These are phyloP conservation scores for Cyclura pinguis DNA, from an alignment of 2,797 vertebrate genomes.

Conservation along the genomic window DNA sequence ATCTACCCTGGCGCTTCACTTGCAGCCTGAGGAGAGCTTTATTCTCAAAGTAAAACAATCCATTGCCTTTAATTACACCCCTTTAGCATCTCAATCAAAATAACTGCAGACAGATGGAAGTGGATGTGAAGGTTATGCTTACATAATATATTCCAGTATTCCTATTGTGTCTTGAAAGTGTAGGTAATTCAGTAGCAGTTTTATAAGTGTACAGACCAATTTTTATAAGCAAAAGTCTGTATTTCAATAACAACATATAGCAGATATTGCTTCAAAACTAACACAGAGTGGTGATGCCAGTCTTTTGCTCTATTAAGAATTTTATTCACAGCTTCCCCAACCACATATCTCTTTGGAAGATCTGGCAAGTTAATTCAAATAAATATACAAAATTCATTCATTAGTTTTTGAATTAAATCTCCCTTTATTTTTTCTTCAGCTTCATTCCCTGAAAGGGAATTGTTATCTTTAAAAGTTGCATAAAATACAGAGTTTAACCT, in stretches of 20 bases:
- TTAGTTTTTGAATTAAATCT: not conserved
- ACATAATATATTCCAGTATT: slow-evolving; percentile 23
- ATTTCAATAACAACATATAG: not conserved
- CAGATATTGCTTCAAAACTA: rapidly evolving
- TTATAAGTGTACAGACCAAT: not conserved
- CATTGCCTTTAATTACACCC: slow-evolving; percentile 57
- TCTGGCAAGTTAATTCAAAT: not conserved
- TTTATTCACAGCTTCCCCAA: not conserved
- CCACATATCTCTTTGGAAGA: too few relatives aligned
- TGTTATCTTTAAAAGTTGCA: too few relatives aligned
- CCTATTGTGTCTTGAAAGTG: slow-evolving; percentile 29
- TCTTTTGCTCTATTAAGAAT: not conserved
- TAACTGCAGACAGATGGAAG: slow-evolving; percentile 43
- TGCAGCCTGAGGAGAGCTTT: slow-evolving; percentile 90
- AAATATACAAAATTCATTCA: not conserved
- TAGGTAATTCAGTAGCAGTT: slow-evolving; percentile 33
- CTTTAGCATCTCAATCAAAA: slow-evolving; percentile 54
- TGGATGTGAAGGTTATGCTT: slow-evolving; percentile 59
- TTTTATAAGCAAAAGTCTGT: slow-evolving; percentile 4
- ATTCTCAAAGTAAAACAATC: slow-evolving; percentile 85
- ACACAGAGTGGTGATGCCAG: not conserved
- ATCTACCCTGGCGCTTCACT: slow-evolving; percentile 83
- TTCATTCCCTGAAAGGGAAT: too few relatives aligned
- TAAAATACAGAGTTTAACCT: too few relatives aligned
- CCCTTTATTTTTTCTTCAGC: not conserved